Evolutionary conservation across 1,140 invertebrate species (phyloP).

Genomic region (Mactra quadrangularis): DNA sequence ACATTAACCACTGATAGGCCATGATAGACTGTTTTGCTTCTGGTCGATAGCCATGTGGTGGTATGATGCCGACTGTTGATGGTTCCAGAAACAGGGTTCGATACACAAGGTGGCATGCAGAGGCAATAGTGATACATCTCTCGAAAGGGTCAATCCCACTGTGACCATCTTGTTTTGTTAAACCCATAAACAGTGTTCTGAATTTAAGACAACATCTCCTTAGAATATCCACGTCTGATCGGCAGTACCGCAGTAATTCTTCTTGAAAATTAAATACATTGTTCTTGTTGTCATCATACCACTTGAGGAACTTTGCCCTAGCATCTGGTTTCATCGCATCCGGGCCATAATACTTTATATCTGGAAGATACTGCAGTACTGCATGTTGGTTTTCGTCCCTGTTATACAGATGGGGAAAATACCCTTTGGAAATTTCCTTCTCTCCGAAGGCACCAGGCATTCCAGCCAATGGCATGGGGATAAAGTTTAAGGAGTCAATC

Average conservation of each 20-base stretch:
- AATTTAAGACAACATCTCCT: too few species aligned
- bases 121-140: conserved; percentile 5
- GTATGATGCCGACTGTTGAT: too few species aligned
- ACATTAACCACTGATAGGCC: conserved; percentile 16
- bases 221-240: too few species aligned
- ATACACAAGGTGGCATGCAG: neutral
- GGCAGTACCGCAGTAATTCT: too few species aligned
- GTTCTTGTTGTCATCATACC: conserved; percentile 23
- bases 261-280: conserved; percentile 16
- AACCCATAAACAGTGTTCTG: neutral
- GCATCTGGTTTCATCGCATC: neutral
- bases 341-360: conserved; percentile 11
- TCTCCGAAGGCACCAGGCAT: conserved; percentile 49
- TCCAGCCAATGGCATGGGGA: conserved; percentile 15
- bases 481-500: conserved; percentile 32
- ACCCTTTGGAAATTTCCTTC: conserved; percentile 45
- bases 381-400: conserved; percentile 9
- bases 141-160: too few species aligned
- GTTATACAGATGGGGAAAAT: conserved; percentile 50
- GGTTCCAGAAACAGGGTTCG: too few species aligned
- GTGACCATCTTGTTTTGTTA: neutral
- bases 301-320: conserved; percentile 18
- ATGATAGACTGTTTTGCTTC: too few species aligned
- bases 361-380: conserved; percentile 13
- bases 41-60: too few species aligned